Evolutionary conservation across 2,888 invertebrate genomes (phyloP).

Genomic region (Coelogynopora nodosa): DNA sequence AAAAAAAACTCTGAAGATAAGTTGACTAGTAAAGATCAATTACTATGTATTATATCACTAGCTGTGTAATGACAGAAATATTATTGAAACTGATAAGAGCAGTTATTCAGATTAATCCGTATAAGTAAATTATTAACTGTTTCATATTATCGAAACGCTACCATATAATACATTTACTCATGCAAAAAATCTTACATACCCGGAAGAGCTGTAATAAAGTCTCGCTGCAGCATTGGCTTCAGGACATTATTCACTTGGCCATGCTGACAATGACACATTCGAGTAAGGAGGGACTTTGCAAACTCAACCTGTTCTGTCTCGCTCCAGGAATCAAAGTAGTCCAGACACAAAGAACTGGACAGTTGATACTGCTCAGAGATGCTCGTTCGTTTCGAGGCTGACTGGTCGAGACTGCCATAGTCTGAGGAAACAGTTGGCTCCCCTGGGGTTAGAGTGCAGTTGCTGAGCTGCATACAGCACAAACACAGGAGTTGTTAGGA

Average conservation of each 20-base stretch:
- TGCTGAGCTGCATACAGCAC: neutral
- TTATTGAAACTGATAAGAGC: too few species aligned
- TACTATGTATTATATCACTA: too few species aligned
- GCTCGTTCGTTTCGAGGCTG: neutral
- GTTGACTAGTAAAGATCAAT: too few species aligned
- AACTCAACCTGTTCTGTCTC: neutral
- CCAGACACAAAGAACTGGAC: neutral
- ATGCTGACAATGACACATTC: constrained; percentile 97
- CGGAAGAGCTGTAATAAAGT: constrained; percentile 94
- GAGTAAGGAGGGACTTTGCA: constrained; percentile 59
- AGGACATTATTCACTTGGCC: constrained; percentile 94
- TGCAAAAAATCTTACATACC: too few species aligned
- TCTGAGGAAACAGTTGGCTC: neutral
- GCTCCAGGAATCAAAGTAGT: constrained; percentile 11
- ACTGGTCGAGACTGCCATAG: neutral
- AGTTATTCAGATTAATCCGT: too few species aligned
- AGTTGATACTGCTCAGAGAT: neutral
- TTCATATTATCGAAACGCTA: too few species aligned
- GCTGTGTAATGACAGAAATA: too few species aligned
- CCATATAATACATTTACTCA: too few species aligned
- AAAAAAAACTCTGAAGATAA: too few species aligned
- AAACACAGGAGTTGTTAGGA: too few species aligned
- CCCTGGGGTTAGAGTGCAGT: neutral
- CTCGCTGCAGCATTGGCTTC: constrained; percentile 96
- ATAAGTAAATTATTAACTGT: too few species aligned